Evolutionary conservation across 1,140 invertebrate species (phyloP), one percentile per base, ranked within the genome.

Genomic region (Dolichoris vasculosae): DNA sequence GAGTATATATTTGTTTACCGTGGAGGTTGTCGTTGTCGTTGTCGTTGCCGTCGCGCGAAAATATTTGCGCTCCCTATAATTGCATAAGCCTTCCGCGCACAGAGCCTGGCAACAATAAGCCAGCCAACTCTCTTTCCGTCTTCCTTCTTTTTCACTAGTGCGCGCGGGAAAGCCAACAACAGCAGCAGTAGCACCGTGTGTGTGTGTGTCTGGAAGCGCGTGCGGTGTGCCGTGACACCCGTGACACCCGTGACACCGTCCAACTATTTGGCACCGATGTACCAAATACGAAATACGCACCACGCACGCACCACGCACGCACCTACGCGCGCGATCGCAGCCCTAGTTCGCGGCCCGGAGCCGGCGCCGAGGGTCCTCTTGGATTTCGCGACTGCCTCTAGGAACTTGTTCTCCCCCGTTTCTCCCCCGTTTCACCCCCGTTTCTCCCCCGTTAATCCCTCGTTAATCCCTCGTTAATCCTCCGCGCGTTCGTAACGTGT

Each of bases 121-220:
- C 40, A 20, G 1, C 59, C n/a, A n/a, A n/a, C n/a, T n/a, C n/a
- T 26, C 46, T 78, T 40, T 69, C 63, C 63, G 51, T 67, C 23
- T 51, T 40, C 35, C 30, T 38, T 55, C 83, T n/a, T 69, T 63
- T 38, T 55, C 51, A 9, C 38, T 59, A 38, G 55, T 78, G 86
- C 87, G 89, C 90, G 90, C 90, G 90, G 90, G 89, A 91, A 90
- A 90, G 23, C 83, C 35, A 35, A 63, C 43, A 48, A 26, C 75
- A 51, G n/a, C 9, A 77, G n/a, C n/a, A 75, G 59, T 30, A 51
- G 76, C 51, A 35, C 32, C 30, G 76, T 38, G 76, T 26, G 32
- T 38, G 76, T 26, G 32, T 59, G 75, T 30, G 76, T 20, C 23
- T 32, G 15, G 20, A n/a, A 32, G 32, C 76, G 76, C 73, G 73